Evolutionary conservation across 2,113 vertebrate genomes (phyloP).

Genomic region (Odobenus rosmarus): DNA sequence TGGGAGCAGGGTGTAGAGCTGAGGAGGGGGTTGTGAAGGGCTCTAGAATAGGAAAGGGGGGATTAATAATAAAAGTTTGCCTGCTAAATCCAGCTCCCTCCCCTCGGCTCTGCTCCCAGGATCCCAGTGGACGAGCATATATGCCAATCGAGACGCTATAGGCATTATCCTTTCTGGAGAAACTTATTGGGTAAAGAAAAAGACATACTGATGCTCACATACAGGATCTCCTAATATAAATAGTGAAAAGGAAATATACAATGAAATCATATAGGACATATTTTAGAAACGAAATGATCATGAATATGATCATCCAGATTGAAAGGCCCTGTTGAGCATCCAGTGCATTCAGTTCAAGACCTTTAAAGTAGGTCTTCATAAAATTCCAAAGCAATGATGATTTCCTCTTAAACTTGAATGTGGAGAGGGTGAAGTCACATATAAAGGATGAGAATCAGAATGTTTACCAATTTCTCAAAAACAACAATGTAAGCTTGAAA

Average conservation of each 20-base stretch:
- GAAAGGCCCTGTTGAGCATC: neutral
- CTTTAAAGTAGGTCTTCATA: neutral
- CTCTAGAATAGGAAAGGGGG: neutral
- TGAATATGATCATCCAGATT: neutral
- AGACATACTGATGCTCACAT: neutral
- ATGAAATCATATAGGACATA: neutral
- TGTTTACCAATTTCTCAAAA: neutral
- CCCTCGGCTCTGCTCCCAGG: neutral
- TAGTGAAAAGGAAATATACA: neutral
- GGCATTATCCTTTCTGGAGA: neutral
- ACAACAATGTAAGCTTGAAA: neutral
- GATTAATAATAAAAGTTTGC: neutral
- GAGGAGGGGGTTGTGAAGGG: rapidly evolving
- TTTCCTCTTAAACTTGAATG: neutral
- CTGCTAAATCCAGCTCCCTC: neutral
- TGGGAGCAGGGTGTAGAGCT: neutral
- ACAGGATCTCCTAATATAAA: neutral
- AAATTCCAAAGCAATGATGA: neutral
- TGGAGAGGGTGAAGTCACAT: neutral
- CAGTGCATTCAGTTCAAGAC: neutral
- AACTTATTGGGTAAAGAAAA: neutral
- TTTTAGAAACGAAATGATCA: neutral
- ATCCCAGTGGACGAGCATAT: neutral
- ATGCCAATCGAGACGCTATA: no score
- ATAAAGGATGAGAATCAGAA: neutral